Evolutionary conservation across 2,113 vertebrate genomes (phyloP).

Genomic region (Alligator sinensis): DNA sequence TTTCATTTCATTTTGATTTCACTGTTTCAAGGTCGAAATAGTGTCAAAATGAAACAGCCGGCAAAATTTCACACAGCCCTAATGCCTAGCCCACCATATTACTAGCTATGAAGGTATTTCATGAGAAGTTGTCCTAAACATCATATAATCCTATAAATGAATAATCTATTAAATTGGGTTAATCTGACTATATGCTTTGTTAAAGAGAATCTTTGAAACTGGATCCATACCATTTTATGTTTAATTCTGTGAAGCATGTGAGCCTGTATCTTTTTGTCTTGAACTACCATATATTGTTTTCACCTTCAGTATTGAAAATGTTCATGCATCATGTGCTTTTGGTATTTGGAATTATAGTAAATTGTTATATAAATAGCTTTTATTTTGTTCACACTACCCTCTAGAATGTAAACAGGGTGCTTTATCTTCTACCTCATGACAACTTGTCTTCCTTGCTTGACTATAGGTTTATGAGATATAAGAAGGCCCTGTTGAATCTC

Average conservation of each 20-base stretch:
- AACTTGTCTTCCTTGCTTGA: neutral
- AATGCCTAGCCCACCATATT: neutral
- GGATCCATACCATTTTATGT: constrained; percentile 26
- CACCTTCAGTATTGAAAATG: neutral
- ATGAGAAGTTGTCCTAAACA: neutral
- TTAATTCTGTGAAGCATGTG: neutral
- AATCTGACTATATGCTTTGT: neutral
- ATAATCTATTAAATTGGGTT: constrained; percentile 25
- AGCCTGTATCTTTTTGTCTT: neutral
- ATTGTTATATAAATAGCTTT: neutral
- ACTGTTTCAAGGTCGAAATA: no score
- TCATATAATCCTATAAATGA: neutral
- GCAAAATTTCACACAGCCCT: no score
- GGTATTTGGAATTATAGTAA: neutral
- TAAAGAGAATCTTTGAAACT: constrained; percentile 11
- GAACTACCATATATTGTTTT: neutral
- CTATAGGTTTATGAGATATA: neutral
- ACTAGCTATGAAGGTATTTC: constrained; percentile 19
- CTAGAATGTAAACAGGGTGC: neutral
- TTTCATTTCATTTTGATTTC: no score
- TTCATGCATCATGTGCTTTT: neutral
- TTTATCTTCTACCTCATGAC: neutral
- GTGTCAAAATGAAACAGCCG: no score
- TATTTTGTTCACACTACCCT: neutral
- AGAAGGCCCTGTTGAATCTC: neutral